Conservation (phyloP, 1,140 invertebrate genomes). For the Hydropsyche tenuis region DNA sequence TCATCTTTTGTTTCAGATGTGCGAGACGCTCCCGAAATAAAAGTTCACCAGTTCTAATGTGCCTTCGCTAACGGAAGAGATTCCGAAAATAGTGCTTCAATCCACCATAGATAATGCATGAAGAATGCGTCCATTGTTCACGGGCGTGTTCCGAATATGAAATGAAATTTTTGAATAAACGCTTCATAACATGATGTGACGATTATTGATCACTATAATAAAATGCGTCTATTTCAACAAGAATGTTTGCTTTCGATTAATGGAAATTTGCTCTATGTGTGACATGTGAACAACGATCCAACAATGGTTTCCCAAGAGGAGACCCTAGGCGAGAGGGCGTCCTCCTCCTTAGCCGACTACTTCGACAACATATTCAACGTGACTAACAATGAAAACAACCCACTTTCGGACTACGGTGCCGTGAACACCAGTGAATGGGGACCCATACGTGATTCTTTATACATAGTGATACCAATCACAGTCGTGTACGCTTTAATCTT, state of each 20-base stretch:
- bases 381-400: constrained; percentile 8
- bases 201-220: neutral
- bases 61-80: neutral
- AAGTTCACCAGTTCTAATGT: neutral
- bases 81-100: neutral
- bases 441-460: constrained; percentile 69
- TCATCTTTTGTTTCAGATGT: constrained; percentile 6
- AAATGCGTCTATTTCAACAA: neutral
- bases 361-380: constrained; percentile 41
- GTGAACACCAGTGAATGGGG: constrained; percentile 52
- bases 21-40: neutral
- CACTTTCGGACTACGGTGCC: constrained; percentile 2
- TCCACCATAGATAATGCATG: constrained; percentile 7
- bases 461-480: constrained; percentile 78
- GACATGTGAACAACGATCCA: neutral
- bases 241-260: neutral
- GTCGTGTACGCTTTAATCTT: constrained; percentile 86
- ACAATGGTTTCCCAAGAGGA: constrained; percentile 13
- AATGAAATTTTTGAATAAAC: constrained; percentile 18
- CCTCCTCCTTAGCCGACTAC: constrained; percentile 43
- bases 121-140: neutral
- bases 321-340: neutral
- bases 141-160: neutral
- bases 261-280: neutral
- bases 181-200: constrained; percentile 26